These are phyloP conservation scores for Oligia strigilis DNA, from an alignment of 2,888 invertebrate species.

Conservation along the genomic window DNA sequence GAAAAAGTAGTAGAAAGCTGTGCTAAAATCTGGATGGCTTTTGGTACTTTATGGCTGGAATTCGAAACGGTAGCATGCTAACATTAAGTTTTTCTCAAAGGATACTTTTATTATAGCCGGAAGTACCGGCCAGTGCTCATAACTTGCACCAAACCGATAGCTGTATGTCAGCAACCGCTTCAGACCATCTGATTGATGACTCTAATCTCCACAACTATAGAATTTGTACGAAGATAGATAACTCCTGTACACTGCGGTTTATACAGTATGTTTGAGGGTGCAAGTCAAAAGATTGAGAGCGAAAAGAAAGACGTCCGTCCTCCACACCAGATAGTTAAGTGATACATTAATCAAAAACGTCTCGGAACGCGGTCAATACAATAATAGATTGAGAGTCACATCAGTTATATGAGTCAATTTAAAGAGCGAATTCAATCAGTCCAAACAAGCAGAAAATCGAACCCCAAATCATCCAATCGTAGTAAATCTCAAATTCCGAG, in stretches of 20 bases:
- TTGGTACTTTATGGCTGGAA: constrained; percentile 18
- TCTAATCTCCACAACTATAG: constrained; percentile 83
- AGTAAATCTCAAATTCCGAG: constrained; percentile 89
- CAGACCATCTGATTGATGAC: constrained; percentile 83
- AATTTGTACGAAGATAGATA: constrained; percentile 79
- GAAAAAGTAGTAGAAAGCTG: constrained; percentile 14
- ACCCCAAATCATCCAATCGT: constrained; percentile 89
- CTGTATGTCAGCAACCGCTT: constrained; percentile 77
- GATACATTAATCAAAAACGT: constrained; percentile 33
- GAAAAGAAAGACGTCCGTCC: constrained; percentile 20
- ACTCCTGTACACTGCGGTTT: constrained; percentile 69
- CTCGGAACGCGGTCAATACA: constrained; percentile 43
- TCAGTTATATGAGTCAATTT: constrained; percentile 81
- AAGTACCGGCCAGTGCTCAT: constrained; percentile 54
- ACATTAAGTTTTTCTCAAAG: constrained; percentile 12
- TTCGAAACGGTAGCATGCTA: not conserved
- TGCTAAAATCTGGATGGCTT: constrained; percentile 26
- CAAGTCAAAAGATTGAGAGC: constrained; percentile 50
- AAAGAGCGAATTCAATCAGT: constrained; percentile 87
- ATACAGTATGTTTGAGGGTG: constrained; percentile 67
- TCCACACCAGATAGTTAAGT: constrained; percentile 6
- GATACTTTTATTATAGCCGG: constrained; percentile 18
- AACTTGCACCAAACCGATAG: constrained; percentile 70
- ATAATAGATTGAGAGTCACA: constrained; percentile 65
- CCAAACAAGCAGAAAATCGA: constrained; percentile 90